Evolutionary conservation across 2,888 invertebrate genomes (phyloP), one percentile per base, ranked within the genome.

Genomic region (Sericinus montela): DNA sequence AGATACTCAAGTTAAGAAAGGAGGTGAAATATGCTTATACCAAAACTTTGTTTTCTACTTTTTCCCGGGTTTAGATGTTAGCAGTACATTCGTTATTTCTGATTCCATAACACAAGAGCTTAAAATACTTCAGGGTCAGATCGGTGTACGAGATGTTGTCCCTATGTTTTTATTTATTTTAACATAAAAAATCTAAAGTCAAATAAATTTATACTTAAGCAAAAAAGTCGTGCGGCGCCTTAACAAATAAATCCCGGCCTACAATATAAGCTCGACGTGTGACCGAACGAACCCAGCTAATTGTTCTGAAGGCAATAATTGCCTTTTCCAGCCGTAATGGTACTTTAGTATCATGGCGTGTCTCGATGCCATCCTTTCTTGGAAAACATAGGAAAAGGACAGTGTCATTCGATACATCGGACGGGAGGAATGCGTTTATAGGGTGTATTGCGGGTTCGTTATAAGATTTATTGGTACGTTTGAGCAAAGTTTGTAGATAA

Each of bases 301-400:
- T 79, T 80, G 79, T 79, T 73, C 63, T 55, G 55, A 56, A 64
- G 60, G 65, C 65, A 64, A 69, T 75, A 75, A 77, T 78, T 70
- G 68, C 79, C 79, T 72, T 75, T 67, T 69, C 56, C 48, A 69
- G 71, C 57, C 39, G 61, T 73, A 75, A 79, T 72, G 59, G 67
- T 54, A 56, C 66, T 57, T 71, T 75, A 63, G 60, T 58, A 41
- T 32, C 30, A 13, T n/a, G 23, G 23, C 19, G n/a, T 40, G 14
- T 59, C 58, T 55, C 51, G 50, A 42, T 40, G 41, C 16, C 5
- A 11, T 32, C 45, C 41, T 45, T 50, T 41, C 36, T 45, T 30
- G 44, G 45, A 45, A 42, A 48, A 50, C 30, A 45, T 30, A 44
- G 38, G 43, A 42, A 25, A 38, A 28, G 30, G 48, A 28, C 37